Evolutionary conservation across 2,113 vertebrate species (phyloP).

Genomic region (Lagopus leucura): DNA sequence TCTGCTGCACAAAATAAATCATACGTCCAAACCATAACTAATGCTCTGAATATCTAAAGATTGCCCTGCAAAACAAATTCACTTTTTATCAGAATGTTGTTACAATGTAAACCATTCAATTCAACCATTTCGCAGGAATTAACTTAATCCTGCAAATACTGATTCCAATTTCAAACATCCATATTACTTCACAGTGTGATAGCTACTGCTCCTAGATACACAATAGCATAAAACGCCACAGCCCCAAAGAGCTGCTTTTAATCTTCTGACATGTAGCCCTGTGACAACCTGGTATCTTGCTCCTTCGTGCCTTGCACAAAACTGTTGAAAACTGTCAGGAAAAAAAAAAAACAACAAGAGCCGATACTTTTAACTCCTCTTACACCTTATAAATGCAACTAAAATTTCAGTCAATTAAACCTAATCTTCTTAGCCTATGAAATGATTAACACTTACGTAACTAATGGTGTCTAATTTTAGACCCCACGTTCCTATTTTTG

Average conservation of each 20-base stretch:
- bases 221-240: neutral
- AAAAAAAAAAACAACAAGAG: neutral
- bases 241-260: neutral
- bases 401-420: slow-evolving; percentile 63
- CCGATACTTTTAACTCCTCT: slow-evolving; percentile 26
- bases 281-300: neutral
- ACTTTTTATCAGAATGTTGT: neutral
- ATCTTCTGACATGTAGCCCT: neutral
- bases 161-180: neutral
- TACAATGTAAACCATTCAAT: neutral
- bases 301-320: neutral
- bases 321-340: neutral
- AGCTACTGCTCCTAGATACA: neutral
- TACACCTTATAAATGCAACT: neutral
- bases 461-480: slow-evolving; percentile 45
- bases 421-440: slow-evolving; percentile 52
- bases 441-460: slow-evolving; percentile 66
- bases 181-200: neutral
- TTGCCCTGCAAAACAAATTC: neutral
- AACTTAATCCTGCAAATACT: neutral
- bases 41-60: neutral
- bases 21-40: neutral
- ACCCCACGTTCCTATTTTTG: slow-evolving; percentile 31
- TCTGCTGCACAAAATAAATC: neutral
- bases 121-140: neutral